A percentile compares a stretch with the other conserved stretches of the same genome.
phyloP scores from a whole-genome alignment of 2,113 vertebrate species.

The Gymnorhina tibicen region DNA sequence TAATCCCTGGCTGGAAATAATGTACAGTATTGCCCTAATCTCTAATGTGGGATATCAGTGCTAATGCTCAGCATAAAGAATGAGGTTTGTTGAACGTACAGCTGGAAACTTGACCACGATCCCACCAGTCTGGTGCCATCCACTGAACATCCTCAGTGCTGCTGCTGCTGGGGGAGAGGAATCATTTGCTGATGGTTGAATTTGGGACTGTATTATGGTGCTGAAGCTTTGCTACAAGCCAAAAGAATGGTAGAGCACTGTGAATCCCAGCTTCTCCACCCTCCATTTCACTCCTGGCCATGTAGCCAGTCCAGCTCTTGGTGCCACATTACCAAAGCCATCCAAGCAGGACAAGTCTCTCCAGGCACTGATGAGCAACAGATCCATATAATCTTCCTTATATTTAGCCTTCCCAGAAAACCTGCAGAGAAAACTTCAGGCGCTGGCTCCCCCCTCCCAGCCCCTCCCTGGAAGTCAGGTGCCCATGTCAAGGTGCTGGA shows the following conservation, averaged over 20 bases:
- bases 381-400: background rate
- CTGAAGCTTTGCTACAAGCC: background rate
- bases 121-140: rapidly evolving
- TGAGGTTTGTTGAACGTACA: background rate
- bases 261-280: background rate
- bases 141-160: rapidly evolving
- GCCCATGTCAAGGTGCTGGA: background rate
- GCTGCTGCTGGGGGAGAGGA: background rate
- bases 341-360: background rate
- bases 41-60: background rate
- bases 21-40: background rate
- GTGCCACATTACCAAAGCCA: background rate
- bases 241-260: background rate
- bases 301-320: background rate
- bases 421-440: constrained; percentile 34
- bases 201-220: background rate
- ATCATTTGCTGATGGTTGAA: background rate
- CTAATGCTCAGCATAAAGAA: background rate
- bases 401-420: background rate
- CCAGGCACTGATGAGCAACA: constrained; percentile 11
- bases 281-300: background rate
- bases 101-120: background rate
- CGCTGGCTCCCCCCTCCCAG: background rate
- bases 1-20: constrained; percentile 42
- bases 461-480: background rate